Conservation (phyloP, 2,113 vertebrate genomes). For the Lipophrys pholis region DNA sequence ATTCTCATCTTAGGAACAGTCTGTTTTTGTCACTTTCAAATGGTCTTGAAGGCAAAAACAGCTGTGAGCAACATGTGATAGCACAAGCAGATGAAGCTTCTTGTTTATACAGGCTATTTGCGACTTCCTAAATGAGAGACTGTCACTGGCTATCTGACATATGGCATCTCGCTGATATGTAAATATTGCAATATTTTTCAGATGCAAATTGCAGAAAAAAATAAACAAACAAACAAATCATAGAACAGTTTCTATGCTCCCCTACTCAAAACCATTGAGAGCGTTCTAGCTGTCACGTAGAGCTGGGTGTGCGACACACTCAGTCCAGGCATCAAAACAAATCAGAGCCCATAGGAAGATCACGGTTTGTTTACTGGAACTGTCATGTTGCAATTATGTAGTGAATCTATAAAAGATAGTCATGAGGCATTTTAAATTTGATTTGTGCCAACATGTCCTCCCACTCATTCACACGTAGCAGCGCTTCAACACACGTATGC, state of each 20-base stretch:
- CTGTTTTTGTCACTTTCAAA: conserved; percentile 31
- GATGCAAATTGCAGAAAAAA: conserved; percentile 18
- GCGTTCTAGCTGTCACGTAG: conserved; percentile 28
- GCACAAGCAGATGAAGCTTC: neutral
- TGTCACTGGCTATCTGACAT: conserved; percentile 13
- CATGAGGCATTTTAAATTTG: neutral
- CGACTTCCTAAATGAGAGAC: neutral
- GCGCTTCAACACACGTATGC: no score
- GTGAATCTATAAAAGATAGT: neutral
- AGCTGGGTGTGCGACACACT: neutral
- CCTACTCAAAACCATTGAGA: conserved; percentile 7
- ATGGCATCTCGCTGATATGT: conserved; percentile 1
- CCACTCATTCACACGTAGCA: no score
- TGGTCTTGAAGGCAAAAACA: neutral
- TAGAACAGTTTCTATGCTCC: neutral
- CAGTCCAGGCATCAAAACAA: conserved; percentile 21
- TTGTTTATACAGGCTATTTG: conserved; percentile 6
- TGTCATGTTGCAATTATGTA: conserved; percentile 9
- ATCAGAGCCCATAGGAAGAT: neutral
- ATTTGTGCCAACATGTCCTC: no score
- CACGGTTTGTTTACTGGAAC: neutral
- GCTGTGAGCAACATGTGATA: neutral
- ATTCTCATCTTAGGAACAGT: conserved; percentile 14
- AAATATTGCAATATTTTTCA: conserved; percentile 11
- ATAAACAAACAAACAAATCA: neutral